Percentiles rank a stretch among this genome's conserved stretches.
Evolutionary conservation across 1,140 invertebrate genomes (phyloP).

Genomic region (Lepidurus arcticus): DNA sequence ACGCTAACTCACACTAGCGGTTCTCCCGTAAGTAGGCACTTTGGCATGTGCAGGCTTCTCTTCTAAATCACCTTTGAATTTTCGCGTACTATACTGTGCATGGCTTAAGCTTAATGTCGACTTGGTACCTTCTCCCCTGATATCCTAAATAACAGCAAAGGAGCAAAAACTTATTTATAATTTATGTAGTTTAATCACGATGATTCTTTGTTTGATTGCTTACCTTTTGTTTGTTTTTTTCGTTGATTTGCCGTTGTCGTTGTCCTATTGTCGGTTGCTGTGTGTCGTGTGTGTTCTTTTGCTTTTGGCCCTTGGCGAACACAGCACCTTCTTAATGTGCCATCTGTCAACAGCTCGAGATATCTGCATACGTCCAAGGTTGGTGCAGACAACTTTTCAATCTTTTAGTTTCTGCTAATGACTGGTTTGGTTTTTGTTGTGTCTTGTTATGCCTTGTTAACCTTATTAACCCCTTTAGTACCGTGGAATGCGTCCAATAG

Average conservation of each 20-base stretch:
- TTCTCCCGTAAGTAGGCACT: slow-evolving; percentile 29
- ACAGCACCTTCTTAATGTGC: slow-evolving; percentile 72
- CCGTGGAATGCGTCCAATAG: slow-evolving; percentile 13
- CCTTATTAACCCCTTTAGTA: neutral
- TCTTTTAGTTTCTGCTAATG: neutral
- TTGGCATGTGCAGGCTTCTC: slow-evolving; percentile 35
- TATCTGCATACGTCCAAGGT: slow-evolving; percentile 72
- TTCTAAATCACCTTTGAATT: slow-evolving; percentile 37
- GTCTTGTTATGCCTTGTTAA: neutral
- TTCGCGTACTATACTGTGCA: slow-evolving; percentile 25
- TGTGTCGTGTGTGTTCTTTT: slow-evolving; percentile 27
- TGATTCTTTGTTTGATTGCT: slow-evolving; percentile 44
- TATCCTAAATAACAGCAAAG: too few species aligned
- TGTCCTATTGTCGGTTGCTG: slow-evolving; percentile 1
- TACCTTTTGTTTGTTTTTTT: slow-evolving; percentile 60
- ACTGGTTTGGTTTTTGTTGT: neutral
- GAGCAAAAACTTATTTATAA: too few species aligned
- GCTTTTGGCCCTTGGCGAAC: slow-evolving; percentile 21
- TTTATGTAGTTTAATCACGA: too few species aligned
- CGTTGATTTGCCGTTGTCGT: slow-evolving; percentile 27
- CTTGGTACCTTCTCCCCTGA: too few species aligned
- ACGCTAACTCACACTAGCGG: neutral
- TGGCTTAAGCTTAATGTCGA: too few species aligned
- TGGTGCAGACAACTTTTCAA: slow-evolving; percentile 45
- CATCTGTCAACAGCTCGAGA: slow-evolving; percentile 64